phyloP scores from a whole-genome alignment of 2,797 vertebrate genomes.

The Chelon auratus region DNA sequence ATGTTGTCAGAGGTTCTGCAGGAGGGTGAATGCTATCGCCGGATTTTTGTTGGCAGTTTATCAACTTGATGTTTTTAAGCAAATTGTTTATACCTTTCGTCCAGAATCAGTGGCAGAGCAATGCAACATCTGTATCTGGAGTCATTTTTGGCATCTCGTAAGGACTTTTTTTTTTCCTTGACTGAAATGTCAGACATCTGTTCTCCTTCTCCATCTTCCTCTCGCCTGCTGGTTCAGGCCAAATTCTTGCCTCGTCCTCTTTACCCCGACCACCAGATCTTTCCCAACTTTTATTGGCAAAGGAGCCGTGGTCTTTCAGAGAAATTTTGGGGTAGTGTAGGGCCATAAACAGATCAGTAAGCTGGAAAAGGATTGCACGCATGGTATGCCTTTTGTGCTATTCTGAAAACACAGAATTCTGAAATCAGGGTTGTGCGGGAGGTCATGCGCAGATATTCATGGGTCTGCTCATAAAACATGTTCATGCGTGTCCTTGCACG shows the following conservation, averaged over 20 bases:
- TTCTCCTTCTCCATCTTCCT: slow-evolving; percentile 63
- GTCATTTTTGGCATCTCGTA: slow-evolving; percentile 38
- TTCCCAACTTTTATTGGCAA: slow-evolving; percentile 58
- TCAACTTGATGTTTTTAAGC: slow-evolving; percentile 47
- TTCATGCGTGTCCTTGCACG: slow-evolving; percentile 17
- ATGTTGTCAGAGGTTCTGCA: slow-evolving; percentile 52
- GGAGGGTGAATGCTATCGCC: slow-evolving; percentile 50
- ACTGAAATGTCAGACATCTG: slow-evolving; percentile 73
- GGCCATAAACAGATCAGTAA: slow-evolving; percentile 67
- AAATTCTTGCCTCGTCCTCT: slow-evolving; percentile 68
- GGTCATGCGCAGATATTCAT: slow-evolving; percentile 15
- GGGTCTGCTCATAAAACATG: slow-evolving; percentile 34
- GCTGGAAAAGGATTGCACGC: slow-evolving; percentile 55
- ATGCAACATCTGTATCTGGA: slow-evolving; percentile 61
- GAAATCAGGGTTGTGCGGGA: slow-evolving; percentile 22
- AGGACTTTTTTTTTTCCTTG: slow-evolving; percentile 9
- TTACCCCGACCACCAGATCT: slow-evolving; percentile 68
- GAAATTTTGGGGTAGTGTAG: slow-evolving; percentile 53
- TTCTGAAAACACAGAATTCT: slow-evolving; percentile 34
- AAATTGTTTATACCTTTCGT: slow-evolving; percentile 51
- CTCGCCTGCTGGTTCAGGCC: slow-evolving; percentile 52
- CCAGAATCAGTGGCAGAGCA: slow-evolving; percentile 32
- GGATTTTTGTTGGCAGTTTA: slow-evolving; percentile 51
- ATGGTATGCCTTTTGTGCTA: slow-evolving; percentile 39
- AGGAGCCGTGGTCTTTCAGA: slow-evolving; percentile 48